phyloP scores from a whole-genome alignment of 2,797 vertebrate genomes.

The Phataginus tricuspis region DNA sequence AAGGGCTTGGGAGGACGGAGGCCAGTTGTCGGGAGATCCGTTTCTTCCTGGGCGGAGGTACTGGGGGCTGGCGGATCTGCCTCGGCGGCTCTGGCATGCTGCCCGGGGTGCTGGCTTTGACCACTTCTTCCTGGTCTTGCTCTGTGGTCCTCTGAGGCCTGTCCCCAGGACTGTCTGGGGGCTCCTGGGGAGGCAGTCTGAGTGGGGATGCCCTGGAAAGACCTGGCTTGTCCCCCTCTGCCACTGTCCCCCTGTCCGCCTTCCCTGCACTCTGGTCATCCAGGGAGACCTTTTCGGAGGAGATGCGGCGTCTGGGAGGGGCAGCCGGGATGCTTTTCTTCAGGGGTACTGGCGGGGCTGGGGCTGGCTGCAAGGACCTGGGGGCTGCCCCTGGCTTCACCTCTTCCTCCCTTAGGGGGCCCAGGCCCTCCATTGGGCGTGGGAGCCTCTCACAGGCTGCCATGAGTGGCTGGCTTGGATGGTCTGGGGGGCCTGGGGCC shows the following conservation, averaged over 20 bases:
- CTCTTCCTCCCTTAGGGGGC: constrained; percentile 70
- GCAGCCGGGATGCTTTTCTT: constrained; percentile 82
- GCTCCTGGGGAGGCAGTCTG: not conserved
- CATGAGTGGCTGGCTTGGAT: constrained; percentile 48
- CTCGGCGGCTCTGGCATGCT: constrained; percentile 56
- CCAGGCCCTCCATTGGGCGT: constrained; percentile 69
- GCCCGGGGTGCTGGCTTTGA: not conserved
- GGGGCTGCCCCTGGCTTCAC: constrained; percentile 70
- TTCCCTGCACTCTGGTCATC: constrained; percentile 71
- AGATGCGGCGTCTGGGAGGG: constrained; percentile 83
- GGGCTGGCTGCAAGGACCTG: not conserved
- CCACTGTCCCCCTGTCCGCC: not conserved
- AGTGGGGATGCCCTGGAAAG: constrained; percentile 25
- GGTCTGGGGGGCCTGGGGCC: constrained; percentile 65
- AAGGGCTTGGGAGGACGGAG: not conserved
- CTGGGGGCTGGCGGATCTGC: constrained; percentile 82
- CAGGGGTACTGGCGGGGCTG: not conserved
- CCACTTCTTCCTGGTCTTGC: constrained; percentile 54
- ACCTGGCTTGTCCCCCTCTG: constrained; percentile 50
- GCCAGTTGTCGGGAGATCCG: constrained; percentile 78
- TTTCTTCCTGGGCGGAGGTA: constrained; percentile 94
- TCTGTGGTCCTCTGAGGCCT: constrained; percentile 53
- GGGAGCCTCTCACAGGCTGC: constrained; percentile 74
- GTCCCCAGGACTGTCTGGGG: constrained; percentile 67
- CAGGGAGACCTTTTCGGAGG: constrained; percentile 74